Evolutionary conservation across 2,797 vertebrate genomes (phyloP).

Genomic region (Ptychadena robeensis): DNA sequence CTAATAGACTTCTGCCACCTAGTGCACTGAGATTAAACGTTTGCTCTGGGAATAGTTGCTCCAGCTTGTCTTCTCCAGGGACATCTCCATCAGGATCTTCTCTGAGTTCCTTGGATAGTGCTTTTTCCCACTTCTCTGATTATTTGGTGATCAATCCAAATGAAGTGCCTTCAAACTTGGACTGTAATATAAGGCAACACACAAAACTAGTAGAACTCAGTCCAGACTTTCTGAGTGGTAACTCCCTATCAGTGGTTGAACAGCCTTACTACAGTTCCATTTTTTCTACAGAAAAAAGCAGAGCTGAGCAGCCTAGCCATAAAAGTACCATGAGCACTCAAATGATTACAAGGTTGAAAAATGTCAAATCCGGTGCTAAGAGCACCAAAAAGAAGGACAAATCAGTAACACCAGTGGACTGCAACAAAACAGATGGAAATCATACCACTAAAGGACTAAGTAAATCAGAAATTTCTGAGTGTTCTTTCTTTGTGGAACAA

Average conservation of each 20-base stretch:
- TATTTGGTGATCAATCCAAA: constrained; percentile 77
- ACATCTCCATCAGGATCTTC: constrained; percentile 90
- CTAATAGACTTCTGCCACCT: constrained; percentile 71
- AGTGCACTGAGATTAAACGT: constrained; percentile 78
- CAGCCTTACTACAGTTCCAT: constrained; percentile 51
- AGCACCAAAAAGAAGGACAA: constrained; percentile 75
- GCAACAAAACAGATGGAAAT: constrained; percentile 49
- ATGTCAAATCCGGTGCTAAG: constrained; percentile 71
- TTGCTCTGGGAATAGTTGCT: constrained; percentile 81
- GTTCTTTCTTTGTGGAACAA: constrained; percentile 46
- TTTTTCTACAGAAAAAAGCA: constrained; percentile 65
- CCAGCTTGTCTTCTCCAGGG: constrained; percentile 86
- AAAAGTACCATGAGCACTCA: constrained; percentile 76
- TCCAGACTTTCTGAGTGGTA: constrained; percentile 60
- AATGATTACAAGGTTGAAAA: constrained; percentile 82
- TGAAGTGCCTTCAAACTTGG: constrained; percentile 72
- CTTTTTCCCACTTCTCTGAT: constrained; percentile 92
- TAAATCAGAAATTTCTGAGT: constrained; percentile 52
- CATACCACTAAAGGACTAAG: constrained; percentile 42
- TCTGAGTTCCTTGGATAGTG: constrained; percentile 89
- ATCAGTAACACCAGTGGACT: constrained; percentile 67
- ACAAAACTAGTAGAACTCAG: constrained; percentile 69
- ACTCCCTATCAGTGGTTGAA: constrained; percentile 66
- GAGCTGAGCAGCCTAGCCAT: constrained; percentile 66
- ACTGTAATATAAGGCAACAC: constrained; percentile 70